Percentiles rank a stretch among this genome's conserved stretches.
Conservation (phyloP, 2,113 vertebrate species). For the Mastomys coucha region DNA sequence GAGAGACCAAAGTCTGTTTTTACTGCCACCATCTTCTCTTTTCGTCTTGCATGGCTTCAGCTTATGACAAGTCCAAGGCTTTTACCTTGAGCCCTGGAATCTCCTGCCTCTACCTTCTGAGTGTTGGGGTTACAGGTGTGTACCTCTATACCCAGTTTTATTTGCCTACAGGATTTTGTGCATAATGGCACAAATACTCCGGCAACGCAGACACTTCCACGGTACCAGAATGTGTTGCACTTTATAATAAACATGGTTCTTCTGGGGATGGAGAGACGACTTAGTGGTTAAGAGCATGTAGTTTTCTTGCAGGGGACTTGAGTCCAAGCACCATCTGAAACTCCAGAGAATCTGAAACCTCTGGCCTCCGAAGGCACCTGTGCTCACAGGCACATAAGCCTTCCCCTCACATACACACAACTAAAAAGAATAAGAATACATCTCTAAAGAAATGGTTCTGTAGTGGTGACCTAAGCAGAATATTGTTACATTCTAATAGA, state of each 20-base stretch:
- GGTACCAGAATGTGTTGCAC: not conserved
- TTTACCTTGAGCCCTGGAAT: not conserved
- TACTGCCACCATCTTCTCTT: not conserved
- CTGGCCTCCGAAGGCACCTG: too few species aligned
- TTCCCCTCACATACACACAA: not conserved
- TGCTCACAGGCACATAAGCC: too few species aligned
- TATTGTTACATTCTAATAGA: not conserved
- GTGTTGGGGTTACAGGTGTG: not conserved
- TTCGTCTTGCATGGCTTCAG: not conserved
- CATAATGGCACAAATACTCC: not conserved
- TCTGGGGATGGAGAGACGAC: not conserved
- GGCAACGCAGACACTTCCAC: too few species aligned
- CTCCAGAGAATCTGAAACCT: not conserved
- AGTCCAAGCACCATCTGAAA: not conserved
- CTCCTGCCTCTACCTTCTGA: not conserved
- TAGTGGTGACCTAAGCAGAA: too few species aligned
- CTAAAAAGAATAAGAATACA: not conserved
- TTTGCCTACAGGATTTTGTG: not conserved
- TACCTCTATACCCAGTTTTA: not conserved
- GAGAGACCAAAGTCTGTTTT: not conserved
- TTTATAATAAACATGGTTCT: not conserved
- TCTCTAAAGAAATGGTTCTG: not conserved
- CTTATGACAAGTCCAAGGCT: not conserved
- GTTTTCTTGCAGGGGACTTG: not conserved
- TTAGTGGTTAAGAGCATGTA: not conserved